Base-by-base conservation (phyloP, 2,888 invertebrate genomes). In the Philaethria dido region DNA sequence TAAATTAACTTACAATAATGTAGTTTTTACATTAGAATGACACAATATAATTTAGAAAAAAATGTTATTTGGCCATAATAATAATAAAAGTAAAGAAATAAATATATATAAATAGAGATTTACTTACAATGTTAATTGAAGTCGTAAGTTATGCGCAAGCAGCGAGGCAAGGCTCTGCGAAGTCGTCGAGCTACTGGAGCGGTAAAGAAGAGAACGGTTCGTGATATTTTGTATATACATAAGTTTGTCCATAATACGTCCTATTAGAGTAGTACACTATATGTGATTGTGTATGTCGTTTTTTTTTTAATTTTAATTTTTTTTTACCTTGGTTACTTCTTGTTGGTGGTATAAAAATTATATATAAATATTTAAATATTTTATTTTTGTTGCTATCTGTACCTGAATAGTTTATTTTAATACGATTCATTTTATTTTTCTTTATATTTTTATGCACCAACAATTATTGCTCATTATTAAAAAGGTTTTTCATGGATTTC, bases 131-230 rank as follows among this genome's bases (percentile, higher is more conserved):
- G 69, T 44, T 69, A 66, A 80, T 76, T 86, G 84, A 89, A 83
- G 77, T 80, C 69, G 79, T 85, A 83, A 91, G 89, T 91, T 87
- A 77, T 88, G 83, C 80, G 91, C 92, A 92, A 86, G 92, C 92
- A 92, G 92, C 92, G 72, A 86, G 92, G 80, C 92, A 91, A 77
- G 91, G 92, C 83, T 92, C 92, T 0, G 84, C 88, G 61, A 92
- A 92, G 76, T 90, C 91, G 74, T 89, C 91, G 3, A 85, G 84
- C 14, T 92, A 90, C 78, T 92, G 92, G 92, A 90, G 88, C 81
- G 89, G 89, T 69, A 92, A 92, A 81, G 92, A 92, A 84, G 92
- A 92, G 67, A 92, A 86, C 69, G 92, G 92, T 92, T 89, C 91
- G 93, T 92, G 55, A 22, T 64, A 69, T 74, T 75, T 73, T 70